Base-by-base conservation (phyloP, 92 coral and sea anemone genomes). In the Phenganax subtilis region DNA sequence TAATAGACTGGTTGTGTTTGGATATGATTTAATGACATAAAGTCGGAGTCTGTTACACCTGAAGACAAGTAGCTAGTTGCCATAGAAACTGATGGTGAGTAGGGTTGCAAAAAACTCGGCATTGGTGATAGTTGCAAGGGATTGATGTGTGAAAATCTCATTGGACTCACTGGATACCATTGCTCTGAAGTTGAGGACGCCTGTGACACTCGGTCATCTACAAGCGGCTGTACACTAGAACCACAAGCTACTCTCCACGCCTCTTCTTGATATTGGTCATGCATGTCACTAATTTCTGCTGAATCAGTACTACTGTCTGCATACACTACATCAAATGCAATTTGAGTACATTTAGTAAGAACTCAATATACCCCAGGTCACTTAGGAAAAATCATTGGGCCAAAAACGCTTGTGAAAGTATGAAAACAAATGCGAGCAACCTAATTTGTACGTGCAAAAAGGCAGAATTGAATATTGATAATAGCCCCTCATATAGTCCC, bases 1-100 rank as follows among this genome's bases (percentile, higher is more conserved):
- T 57, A 58, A 56, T 30, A 79, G 14, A 79, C 65, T 17, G 83
- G 83, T 52, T 79, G 83, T n/a, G 83, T 54, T n/a, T 61, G 59
- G 29, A 64, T 54, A 25, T 79, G 83, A 62, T 64, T 79, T 63
- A 64, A 3, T 29, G 73, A 64, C 28, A 65, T 37, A 0, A 65
- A 27, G 10, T 79, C 83, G 0, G 74, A 2, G 9, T 64, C 74
- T 29, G 72, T 56, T 31, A 60, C 58, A 62, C 29, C 54, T 3
- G 72, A 28, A 3, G 82, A 12, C 7, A 79, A 52, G 27, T 62
- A 64, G 61, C 27, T 63, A 6, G 83, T 59, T 79, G 83, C 56
- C 8, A 69, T 59, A 20, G 83, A 51, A 20, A 51, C 53, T 2
- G 57, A 55, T 10, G 83, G 83, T 16, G 57, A 79, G 10, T 73